phyloP scores from a whole-genome alignment of 2,888 invertebrate species.

The Noctua pronuba region DNA sequence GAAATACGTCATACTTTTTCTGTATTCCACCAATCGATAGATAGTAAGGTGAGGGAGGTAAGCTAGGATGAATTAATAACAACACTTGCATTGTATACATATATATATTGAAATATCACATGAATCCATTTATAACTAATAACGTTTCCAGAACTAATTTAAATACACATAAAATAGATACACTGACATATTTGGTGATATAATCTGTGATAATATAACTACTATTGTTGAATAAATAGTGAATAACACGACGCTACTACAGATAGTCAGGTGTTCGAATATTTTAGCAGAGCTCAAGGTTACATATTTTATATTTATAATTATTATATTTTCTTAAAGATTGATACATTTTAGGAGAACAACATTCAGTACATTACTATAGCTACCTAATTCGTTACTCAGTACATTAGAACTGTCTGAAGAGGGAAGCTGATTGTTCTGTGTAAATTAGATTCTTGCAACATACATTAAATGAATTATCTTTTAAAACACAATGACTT shows the following conservation, averaged over 20 bases:
- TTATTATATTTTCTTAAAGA: conserved; percentile 20
- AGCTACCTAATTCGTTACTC: conserved; percentile 36
- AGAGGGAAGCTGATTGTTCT: conserved; percentile 3
- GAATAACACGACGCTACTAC: conserved; percentile 31
- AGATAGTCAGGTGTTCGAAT: conserved; percentile 6
- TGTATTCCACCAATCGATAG: background rate
- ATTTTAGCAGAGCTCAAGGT: conserved; percentile 16
- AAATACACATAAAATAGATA: conserved; percentile 60
- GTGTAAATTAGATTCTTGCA: background rate
- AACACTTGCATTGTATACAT: conserved; percentile 74
- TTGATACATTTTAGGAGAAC: conserved; percentile 27
- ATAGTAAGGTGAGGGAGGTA: background rate
- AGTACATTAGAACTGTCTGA: conserved; percentile 29
- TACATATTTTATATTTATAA: conserved; percentile 3
- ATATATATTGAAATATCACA: conserved; percentile 68
- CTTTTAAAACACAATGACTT: conserved; percentile 18
- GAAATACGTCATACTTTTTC: background rate
- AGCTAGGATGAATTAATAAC: conserved; percentile 60
- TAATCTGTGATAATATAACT: conserved; percentile 24
- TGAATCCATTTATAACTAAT: conserved; percentile 64
- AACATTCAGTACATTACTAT: conserved; percentile 39
- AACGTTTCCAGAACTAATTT: conserved; percentile 51
- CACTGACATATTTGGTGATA: conserved; percentile 42
- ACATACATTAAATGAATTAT: background rate
- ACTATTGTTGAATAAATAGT: conserved; percentile 20